Base-by-base conservation (phyloP, 2,113 vertebrate genomes). In the Anolis sagrei region DNA sequence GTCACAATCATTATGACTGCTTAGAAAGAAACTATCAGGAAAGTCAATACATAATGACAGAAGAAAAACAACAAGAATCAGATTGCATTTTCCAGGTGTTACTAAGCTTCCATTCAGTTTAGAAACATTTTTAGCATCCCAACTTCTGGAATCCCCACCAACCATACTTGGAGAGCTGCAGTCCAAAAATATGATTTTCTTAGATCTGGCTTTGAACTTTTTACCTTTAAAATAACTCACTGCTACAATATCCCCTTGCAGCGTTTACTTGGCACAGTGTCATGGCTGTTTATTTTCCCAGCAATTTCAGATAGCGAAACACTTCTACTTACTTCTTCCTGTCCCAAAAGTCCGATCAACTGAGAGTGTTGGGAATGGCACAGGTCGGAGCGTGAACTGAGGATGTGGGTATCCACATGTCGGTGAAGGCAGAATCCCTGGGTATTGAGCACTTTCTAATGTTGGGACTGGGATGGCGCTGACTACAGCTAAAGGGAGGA, bases 391-490 rank as follows among this genome's bases (percentile, higher is more conserved):
- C 74, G 97, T 98, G 95, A 99, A 98, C 92, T 98, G 98, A 0
- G 96, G 96, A 89, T 98, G 98, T 0, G 97, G 97, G 93, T 98
- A 99, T 39, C 97, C 97, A 6, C 98, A 99, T 2, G 98, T 98
- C 0, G 98, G 98, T 0, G 98, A 98, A 0, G 98, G 97, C 62
- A 99, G 96, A 88, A 99, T 98, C 21, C 98, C 98, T 0, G 98
- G 97, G 82, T 98, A 99, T 96, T 99, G 98, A 62, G 97, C 97
- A 39, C 98, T 98, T 91, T 99, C 98, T 82, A 99, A 93, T 0
- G 98, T 97, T 18, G 98, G 97, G 69, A 99, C 98, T 0, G 98
- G 98, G 77, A 99, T 98, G 83, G 98, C 98, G 23, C 98, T 98
- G 87, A 99, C 98, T 54, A 98, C 97, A 79, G 98, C 98, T 99